Conservation (phyloP, 2,797 vertebrate species). For the Hypotaenidia okinawae region DNA sequence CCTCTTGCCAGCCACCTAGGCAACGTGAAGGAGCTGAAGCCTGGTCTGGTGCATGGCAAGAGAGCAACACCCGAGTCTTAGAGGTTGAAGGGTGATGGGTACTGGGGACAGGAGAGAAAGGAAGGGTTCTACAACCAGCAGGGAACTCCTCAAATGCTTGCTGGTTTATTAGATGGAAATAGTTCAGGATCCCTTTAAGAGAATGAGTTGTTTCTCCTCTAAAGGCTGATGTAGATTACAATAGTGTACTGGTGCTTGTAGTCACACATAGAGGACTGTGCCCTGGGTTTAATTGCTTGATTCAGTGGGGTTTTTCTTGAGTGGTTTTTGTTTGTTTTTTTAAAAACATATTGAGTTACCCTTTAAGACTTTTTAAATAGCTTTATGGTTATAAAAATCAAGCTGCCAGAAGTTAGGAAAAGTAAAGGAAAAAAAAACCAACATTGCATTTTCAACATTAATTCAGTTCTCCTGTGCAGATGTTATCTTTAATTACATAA, state of each 20-base stretch:
- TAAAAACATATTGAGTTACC: neutral
- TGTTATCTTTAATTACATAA: slow-evolving; percentile 52
- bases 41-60: neutral
- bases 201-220: neutral
- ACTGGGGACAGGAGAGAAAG: neutral
- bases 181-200: neutral
- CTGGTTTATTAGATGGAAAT: neutral
- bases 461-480: slow-evolving; percentile 32
- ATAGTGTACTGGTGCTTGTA: neutral
- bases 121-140: neutral
- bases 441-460: neutral
- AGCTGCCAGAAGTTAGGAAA: slow-evolving; percentile 8
- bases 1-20: neutral
- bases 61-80: neutral
- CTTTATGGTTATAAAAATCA: neutral
- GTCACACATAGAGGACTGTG: neutral
- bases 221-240: neutral
- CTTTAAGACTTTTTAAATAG: neutral
- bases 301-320: neutral
- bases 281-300: neutral
- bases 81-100: neutral
- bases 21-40: neutral
- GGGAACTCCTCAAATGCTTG: neutral
- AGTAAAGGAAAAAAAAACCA: neutral
- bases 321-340: neutral